Evolutionary conservation across 2,797 vertebrate species (phyloP).

Genomic region (Peromyscus attwateri): DNA sequence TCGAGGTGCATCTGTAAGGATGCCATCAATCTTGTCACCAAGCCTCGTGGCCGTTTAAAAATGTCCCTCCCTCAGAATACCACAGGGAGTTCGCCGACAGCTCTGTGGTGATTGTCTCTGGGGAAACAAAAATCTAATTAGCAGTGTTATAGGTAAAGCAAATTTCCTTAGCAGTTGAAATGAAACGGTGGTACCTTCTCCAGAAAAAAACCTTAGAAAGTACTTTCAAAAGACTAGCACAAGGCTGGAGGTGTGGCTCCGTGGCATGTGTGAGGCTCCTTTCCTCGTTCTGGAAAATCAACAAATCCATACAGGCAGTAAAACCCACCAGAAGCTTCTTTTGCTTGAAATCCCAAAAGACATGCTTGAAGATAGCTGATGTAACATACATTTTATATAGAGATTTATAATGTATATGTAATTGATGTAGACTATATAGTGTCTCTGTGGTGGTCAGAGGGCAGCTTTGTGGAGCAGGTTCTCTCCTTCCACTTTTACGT

Average conservation of each 20-base stretch:
- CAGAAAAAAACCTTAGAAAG: constrained; percentile 49
- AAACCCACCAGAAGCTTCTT: background rate
- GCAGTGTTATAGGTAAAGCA: background rate
- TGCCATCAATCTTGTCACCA: background rate
- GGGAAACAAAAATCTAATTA: constrained; percentile 65
- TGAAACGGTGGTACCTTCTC: constrained; percentile 35
- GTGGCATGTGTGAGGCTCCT: background rate
- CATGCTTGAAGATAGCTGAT: background rate
- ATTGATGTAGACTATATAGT: background rate
- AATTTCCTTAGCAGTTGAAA: constrained; percentile 51
- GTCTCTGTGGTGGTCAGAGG: background rate
- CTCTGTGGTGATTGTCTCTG: constrained; percentile 9
- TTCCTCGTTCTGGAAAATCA: background rate
- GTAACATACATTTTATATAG: background rate
- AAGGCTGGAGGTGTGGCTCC: background rate
- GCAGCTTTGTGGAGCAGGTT: background rate
- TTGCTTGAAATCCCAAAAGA: background rate
- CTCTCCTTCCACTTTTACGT: background rate
- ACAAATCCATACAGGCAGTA: background rate
- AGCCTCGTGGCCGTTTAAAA: background rate
- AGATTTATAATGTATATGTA: background rate
- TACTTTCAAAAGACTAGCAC: constrained; percentile 9
- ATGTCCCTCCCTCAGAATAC: background rate
- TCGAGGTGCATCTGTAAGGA: background rate
- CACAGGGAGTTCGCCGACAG: background rate